phyloP scores from a whole-genome alignment of 2,797 vertebrate genomes.

The Myotis daubentonii region DNA sequence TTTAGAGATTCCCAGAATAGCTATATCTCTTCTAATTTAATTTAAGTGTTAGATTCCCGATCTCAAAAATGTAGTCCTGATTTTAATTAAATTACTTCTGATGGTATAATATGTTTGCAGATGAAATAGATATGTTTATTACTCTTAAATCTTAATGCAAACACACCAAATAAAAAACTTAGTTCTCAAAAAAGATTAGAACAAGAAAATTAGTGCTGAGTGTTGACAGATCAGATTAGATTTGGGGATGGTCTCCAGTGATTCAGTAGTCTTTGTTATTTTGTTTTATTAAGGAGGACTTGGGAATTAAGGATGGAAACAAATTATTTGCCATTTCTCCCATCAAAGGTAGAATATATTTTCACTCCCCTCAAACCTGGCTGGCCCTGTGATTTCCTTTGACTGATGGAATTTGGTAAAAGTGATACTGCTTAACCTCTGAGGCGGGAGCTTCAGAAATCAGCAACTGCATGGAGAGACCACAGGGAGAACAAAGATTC shows the following conservation, averaged over 20 bases:
- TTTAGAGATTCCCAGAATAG: background rate
- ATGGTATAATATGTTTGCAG: background rate
- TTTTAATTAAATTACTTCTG: slow-evolving; percentile 34
- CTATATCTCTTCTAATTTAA: background rate
- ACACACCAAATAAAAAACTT: background rate
- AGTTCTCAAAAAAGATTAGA: background rate
- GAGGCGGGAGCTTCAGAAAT: background rate
- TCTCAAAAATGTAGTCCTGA: background rate
- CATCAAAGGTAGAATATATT: background rate
- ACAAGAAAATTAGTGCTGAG: background rate
- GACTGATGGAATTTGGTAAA: background rate
- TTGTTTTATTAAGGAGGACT: background rate
- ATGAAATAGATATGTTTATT: background rate
- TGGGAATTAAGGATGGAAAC: background rate
- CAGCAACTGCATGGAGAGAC: background rate
- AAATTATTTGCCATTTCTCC: background rate
- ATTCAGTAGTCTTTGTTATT: background rate
- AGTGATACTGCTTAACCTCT: background rate
- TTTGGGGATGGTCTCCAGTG: background rate
- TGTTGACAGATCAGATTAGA: background rate
- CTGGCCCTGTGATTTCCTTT: background rate
- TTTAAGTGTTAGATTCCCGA: background rate
- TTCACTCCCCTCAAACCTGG: background rate
- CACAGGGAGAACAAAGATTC: background rate
- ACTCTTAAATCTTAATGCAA: background rate